Percentiles rank a stretch among this genome's conserved stretches.
Conservation (phyloP, 1,140 invertebrate genomes). For the Wasmannia auropunctata region DNA sequence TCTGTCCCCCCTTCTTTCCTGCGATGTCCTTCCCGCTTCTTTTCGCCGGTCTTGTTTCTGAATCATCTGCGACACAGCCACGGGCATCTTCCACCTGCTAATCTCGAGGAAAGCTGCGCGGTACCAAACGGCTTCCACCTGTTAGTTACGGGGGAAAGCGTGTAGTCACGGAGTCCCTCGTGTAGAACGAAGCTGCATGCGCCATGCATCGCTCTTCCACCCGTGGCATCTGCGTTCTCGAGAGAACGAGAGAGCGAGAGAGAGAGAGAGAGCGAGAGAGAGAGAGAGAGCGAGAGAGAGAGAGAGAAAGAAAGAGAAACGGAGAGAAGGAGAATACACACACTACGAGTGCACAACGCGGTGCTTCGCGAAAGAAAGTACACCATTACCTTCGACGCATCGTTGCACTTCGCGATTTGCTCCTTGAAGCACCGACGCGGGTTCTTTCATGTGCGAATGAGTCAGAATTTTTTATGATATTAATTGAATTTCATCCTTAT, state of each 20-base stretch:
- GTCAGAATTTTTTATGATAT: not conserved
- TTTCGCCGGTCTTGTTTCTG: constrained; percentile 65
- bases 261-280: not conserved
- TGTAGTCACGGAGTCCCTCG: constrained; percentile 65
- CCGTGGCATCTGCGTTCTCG: constrained; percentile 37
- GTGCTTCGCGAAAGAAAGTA: constrained; percentile 35
- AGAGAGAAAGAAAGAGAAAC: not conserved
- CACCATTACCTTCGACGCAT: constrained; percentile 47
- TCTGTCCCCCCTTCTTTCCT: constrained; percentile 51
- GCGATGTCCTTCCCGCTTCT: constrained; percentile 41
- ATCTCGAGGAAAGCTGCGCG: constrained; percentile 69
- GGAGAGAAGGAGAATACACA: not conserved
- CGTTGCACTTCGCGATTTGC: constrained; percentile 36
- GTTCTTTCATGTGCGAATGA: not conserved
- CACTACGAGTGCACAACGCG: constrained; percentile 12
- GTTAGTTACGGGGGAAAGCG: constrained; percentile 71
- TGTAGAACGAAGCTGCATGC: constrained; percentile 59
- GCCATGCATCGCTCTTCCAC: constrained; percentile 30
- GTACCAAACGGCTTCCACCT: constrained; percentile 68
- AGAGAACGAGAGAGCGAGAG: not conserved
- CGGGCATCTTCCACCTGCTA: constrained; percentile 68
- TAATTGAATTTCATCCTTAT: not conserved
- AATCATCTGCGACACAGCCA: constrained; percentile 59
- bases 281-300: not conserved
- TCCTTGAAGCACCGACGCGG: constrained; percentile 7